A percentile compares a stretch with the other conserved stretches of the same genome.
Evolutionary conservation across 1,140 invertebrate species (phyloP).

Genomic region (Pseudomyrmex cubaensis): DNA sequence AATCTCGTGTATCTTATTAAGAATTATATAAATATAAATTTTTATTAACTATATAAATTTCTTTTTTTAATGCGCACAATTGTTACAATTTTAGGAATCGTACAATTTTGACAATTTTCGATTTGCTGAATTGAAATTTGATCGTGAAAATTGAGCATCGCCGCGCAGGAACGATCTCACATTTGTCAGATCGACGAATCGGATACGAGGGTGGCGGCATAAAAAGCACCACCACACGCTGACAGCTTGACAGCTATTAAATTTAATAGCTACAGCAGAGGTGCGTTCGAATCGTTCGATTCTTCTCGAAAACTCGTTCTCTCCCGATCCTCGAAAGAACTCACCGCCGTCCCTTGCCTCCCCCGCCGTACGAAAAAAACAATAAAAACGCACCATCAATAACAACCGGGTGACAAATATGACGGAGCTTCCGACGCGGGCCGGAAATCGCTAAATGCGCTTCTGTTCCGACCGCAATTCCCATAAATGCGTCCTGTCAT

Average conservation of each 20-base stretch:
- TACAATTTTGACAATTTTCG: constrained; percentile 1
- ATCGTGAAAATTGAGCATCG: neutral
- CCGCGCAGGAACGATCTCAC: neutral
- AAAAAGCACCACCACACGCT: constrained; percentile 1
- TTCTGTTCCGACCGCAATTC: constrained; percentile 28
- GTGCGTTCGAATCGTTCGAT: neutral
- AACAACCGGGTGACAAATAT: constrained; percentile 74
- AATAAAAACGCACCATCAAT: constrained; percentile 74
- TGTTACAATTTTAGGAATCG: neutral
- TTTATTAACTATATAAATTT: too few relatives aligned
- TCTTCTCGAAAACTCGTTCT: constrained; percentile 19
- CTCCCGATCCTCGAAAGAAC: neutral
- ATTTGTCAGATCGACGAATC: constrained; percentile 12
- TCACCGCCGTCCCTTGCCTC: neutral
- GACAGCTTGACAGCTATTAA: constrained; percentile 65
- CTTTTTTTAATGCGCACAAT: too few relatives aligned
- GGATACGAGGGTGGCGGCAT: neutral
- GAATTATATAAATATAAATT: too few relatives aligned
- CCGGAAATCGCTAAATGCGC: constrained; percentile 74
- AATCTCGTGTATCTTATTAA: too few relatives aligned
- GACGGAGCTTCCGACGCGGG: constrained; percentile 70
- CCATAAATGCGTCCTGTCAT: constrained; percentile 42
- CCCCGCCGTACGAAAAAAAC: constrained; percentile 48
- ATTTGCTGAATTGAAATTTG: neutral
- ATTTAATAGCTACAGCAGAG: constrained; percentile 71